phyloP scores from a whole-genome alignment of 2,888 invertebrate species.

The Drosophila seclusa region DNA sequence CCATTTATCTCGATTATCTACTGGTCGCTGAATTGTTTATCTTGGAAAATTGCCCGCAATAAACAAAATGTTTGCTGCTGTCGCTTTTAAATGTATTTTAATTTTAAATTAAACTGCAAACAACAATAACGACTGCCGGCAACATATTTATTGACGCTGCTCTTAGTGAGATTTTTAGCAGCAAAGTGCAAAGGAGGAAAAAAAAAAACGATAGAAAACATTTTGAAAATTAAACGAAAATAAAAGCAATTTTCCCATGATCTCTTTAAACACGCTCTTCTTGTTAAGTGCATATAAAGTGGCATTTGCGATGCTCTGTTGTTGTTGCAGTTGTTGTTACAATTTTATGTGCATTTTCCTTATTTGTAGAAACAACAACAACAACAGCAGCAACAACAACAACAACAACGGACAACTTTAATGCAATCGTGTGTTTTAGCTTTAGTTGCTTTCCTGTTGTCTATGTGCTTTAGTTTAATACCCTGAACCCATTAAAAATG shows the following conservation, averaged over 20 bases:
- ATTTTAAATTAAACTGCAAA: constrained; percentile 70
- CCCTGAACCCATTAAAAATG: background rate
- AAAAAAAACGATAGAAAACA: constrained; percentile 26
- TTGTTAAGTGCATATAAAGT: constrained; percentile 52
- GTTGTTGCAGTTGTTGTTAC: constrained; percentile 33
- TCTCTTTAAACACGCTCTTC: constrained; percentile 49
- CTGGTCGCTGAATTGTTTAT: constrained; percentile 47
- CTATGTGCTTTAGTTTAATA: constrained; percentile 37
- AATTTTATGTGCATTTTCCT: constrained; percentile 72
- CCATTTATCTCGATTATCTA: constrained; percentile 46
- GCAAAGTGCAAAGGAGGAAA: constrained; percentile 30
- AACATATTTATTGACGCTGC: constrained; percentile 57
- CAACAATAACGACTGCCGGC: constrained; percentile 58
- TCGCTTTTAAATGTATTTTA: constrained; percentile 62
- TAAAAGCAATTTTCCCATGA: constrained; percentile 73
- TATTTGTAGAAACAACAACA: constrained; percentile 65
- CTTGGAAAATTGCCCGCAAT: constrained; percentile 65
- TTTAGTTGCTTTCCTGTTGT: constrained; percentile 42
- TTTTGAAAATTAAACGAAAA: constrained; percentile 58
- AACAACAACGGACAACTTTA: constrained; percentile 46
- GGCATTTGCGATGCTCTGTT: constrained; percentile 46
- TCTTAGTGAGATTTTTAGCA: constrained; percentile 50
- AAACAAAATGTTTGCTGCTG: constrained; percentile 37
- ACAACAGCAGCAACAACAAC: background rate
- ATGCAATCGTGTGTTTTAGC: constrained; percentile 50